Percentiles rank a stretch among this genome's conserved stretches.
Conservation (phyloP, 1,140 invertebrate species). For the Hylaeus volcanicus region DNA sequence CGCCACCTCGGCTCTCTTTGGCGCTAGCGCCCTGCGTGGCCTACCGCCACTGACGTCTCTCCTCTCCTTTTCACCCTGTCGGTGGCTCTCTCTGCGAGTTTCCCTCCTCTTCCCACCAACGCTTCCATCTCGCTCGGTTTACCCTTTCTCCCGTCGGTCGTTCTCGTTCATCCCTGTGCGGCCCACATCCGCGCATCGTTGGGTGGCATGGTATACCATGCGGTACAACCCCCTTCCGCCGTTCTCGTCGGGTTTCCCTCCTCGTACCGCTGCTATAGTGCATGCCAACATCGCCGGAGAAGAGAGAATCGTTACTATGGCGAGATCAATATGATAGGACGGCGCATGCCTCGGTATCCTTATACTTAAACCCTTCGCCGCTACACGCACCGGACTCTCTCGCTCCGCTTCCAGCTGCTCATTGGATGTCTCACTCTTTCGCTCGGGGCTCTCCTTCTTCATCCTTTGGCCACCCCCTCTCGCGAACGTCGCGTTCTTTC, state of each 20-base stretch:
- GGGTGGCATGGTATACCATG: slow-evolving; percentile 66
- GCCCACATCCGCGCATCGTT: slow-evolving; percentile 59
- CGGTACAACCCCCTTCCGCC: slow-evolving; percentile 67
- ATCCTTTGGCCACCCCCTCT: slow-evolving; percentile 3
- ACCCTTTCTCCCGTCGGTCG: slow-evolving; percentile 26
- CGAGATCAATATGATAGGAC: slow-evolving; percentile 79
- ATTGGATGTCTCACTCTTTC: slow-evolving; percentile 3
- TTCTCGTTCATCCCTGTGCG: slow-evolving; percentile 45
- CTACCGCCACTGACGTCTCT: slow-evolving; percentile 50
- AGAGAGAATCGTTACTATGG: slow-evolving; percentile 80
- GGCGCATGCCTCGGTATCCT: slow-evolving; percentile 75
- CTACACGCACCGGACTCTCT: slow-evolving; percentile 43
- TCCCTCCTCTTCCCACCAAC: slow-evolving; percentile 3
- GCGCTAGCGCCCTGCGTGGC: slow-evolving; percentile 62
- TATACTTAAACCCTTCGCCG: slow-evolving; percentile 66
- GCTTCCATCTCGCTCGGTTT: slow-evolving; percentile 4
- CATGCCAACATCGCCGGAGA: slow-evolving; percentile 76
- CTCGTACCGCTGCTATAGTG: slow-evolving; percentile 68
- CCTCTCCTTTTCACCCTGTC: slow-evolving; percentile 1
- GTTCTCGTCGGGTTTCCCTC: slow-evolving; percentile 55
- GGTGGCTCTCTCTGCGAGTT: background rate
- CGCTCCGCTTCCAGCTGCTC: background rate
- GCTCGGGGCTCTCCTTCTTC: slow-evolving; percentile 3
- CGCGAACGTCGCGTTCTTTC: background rate
- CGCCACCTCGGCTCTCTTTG: slow-evolving; percentile 61